Percentiles rank a stretch among this genome's conserved stretches.
These are phyloP conservation scores for Lithosia quadra DNA, from an alignment of 2,888 invertebrate species.

Conservation along the genomic window DNA sequence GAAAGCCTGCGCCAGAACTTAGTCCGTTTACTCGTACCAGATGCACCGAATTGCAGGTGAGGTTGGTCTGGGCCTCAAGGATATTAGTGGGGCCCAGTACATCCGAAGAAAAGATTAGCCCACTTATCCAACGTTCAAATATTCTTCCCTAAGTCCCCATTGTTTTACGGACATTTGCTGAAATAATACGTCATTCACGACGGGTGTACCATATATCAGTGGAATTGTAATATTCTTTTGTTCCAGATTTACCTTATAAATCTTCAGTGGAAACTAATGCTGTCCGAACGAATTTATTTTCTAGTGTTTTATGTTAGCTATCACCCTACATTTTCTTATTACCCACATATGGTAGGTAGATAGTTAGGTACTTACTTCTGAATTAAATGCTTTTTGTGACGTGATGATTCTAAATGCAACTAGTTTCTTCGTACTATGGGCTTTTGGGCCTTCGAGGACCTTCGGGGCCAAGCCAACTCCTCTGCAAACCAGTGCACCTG, in stretches of 20 bases:
- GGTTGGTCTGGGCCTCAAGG: too few relatives aligned
- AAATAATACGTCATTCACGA: constrained; percentile 51
- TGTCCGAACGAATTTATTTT: constrained; percentile 57
- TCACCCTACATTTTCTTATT: constrained; percentile 12
- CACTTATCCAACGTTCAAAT: background rate
- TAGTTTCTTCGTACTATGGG: background rate
- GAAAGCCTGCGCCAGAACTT: too few relatives aligned
- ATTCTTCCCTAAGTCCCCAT: background rate
- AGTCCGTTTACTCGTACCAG: too few relatives aligned
- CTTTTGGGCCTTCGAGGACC: background rate
- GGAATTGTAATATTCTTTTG: constrained; percentile 65
- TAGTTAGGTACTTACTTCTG: too few relatives aligned
- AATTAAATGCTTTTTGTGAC: background rate
- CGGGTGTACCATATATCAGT: constrained; percentile 61
- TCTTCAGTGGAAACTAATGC: constrained; percentile 60
- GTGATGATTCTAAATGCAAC: background rate
- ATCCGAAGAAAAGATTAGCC: too few relatives aligned
- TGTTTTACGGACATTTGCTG: constrained; percentile 19
- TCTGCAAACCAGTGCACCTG: background rate
- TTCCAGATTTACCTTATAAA: constrained; percentile 65
- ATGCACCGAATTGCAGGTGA: too few relatives aligned
- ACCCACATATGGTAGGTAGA: constrained; percentile 1
- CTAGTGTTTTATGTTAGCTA: constrained; percentile 34
- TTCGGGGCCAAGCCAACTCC: background rate
- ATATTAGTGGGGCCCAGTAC: too few relatives aligned